These are phyloP conservation scores for Laticauda colubrina DNA, from an alignment of 2,113 vertebrate genomes.

Conservation along the genomic window DNA sequence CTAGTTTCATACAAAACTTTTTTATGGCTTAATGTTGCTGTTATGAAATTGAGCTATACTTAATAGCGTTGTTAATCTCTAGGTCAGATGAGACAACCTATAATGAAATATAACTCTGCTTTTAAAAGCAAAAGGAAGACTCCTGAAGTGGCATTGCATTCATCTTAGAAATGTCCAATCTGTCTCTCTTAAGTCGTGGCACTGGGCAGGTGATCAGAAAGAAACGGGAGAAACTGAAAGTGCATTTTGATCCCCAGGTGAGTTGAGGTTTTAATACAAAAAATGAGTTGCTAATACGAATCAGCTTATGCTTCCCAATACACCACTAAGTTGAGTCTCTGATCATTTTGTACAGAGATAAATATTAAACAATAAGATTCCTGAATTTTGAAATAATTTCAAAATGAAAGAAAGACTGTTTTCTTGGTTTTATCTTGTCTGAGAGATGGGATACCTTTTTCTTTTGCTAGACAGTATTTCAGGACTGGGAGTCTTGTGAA, in stretches of 20 bases:
- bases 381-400: background rate
- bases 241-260: constrained; percentile 78
- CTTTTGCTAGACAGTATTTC: background rate
- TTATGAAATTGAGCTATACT: constrained; percentile 46
- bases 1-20: constrained; percentile 32
- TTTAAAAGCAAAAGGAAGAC: constrained; percentile 46
- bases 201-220: constrained; percentile 66
- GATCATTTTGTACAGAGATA: background rate
- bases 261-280: constrained; percentile 29
- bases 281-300: background rate
- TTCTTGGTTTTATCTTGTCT: background rate
- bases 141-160: constrained; percentile 15
- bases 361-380: background rate
- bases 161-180: constrained; percentile 63
- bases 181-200: constrained; percentile 77
- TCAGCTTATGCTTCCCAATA: background rate
- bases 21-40: constrained; percentile 22
- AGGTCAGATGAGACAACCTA: constrained; percentile 33
- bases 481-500: background rate
- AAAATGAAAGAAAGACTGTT: background rate
- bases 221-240: constrained; percentile 71
- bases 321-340: background rate
- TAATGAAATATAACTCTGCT: constrained; percentile 47
- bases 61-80: constrained; percentile 33
- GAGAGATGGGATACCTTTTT: background rate